Percentiles rank a stretch among this genome's conserved stretches.
Evolutionary conservation across 1,140 invertebrate species (phyloP).

Genomic region (Aphaenogaster rudis): DNA sequence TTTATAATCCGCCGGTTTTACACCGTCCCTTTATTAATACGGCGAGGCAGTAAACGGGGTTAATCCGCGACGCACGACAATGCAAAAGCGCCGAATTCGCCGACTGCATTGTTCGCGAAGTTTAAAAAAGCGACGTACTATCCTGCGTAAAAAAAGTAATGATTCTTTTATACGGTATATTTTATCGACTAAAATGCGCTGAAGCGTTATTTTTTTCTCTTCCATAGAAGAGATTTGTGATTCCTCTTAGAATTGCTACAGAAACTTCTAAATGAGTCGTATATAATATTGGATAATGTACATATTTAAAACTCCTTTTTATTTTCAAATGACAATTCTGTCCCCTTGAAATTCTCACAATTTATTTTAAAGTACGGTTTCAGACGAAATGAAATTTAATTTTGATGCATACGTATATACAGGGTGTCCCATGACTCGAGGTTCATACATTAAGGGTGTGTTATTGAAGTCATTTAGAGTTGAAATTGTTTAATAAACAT

Average conservation of each 20-base stretch:
- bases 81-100: constrained; percentile 37
- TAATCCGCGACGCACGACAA: constrained; percentile 25
- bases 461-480: no score
- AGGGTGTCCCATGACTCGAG: no score
- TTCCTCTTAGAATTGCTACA: background rate
- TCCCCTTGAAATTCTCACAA: background rate
- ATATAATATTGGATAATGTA: background rate
- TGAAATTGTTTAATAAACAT: no score
- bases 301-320: background rate
- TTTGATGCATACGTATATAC: no score
- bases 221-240: background rate
- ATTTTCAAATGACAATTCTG: background rate
- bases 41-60: constrained; percentile 23
- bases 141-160: background rate
- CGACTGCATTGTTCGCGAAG: constrained; percentile 14
- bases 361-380: background rate
- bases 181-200: background rate
- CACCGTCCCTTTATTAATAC: constrained; percentile 51
- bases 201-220: background rate
- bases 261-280: background rate
- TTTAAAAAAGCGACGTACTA: constrained; percentile 12
- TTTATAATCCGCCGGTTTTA: constrained; percentile 60
- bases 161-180: background rate
- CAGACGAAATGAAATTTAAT: no score
- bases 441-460: no score